Evolutionary conservation across 2,888 invertebrate species (phyloP), one percentile per base, ranked within the genome.

Genomic region (Lampropteryx suffumata): DNA sequence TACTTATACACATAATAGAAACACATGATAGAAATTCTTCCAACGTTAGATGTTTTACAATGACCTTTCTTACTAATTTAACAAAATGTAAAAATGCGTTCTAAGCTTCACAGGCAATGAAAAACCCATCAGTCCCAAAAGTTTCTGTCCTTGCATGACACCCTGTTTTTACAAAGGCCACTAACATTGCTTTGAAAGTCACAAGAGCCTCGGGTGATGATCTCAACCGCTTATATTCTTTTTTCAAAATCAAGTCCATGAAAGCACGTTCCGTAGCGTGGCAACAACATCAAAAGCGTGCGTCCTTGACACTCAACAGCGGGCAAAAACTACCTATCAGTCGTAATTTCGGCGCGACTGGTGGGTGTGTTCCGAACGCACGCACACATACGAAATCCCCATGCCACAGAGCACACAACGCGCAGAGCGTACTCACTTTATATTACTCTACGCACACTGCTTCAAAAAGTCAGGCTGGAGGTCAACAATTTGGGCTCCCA

Each of bases 261-360:
- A 51, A 59, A 53, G 56, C 55, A 44, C 32, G 50, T 58, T 60
- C 52, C 39, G 57, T 47, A 62, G 71, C 69, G 61, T 74, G 69
- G 74, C 73, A 85, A 85, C 84, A 82, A 78, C 53, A 51, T 56
- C 43, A 44, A 49, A 73, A 69, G 71, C 69, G 66, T 67, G 69
- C 77, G 88, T 81, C 88, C 89, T 88, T 89, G 89, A 88, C 88
- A 88, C 88, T 85, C 77, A 72, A 61, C 74, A 68, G 79, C 85
- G 84, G 80, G 73, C 87, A 87, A 85, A 87, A 87, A 85, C 80
- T 80, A n/a, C n/a, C n/a, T n/a, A 79, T 79, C 82, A 76, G 72
- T 76, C 78, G 75, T 73, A 81, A 80, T 82, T 83, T 84, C 80
- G 81, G 84, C 73, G 80, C 78, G 75, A 67, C 76, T 65, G 73